Base-by-base conservation (phyloP, 1,140 invertebrate species). In the Copidosoma floridanum region DNA sequence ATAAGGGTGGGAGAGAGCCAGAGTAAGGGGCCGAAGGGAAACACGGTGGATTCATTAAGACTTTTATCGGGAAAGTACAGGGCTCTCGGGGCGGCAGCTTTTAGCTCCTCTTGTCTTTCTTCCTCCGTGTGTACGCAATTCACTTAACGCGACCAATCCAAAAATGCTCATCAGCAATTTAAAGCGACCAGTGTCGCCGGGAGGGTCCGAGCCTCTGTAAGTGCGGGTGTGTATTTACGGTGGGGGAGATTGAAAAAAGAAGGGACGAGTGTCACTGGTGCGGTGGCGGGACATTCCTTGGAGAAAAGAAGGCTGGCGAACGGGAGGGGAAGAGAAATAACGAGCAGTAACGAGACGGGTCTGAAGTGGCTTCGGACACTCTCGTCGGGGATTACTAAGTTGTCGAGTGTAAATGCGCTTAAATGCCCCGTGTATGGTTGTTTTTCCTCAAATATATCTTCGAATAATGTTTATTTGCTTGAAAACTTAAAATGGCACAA, bases 131-230 rank as follows among this genome's bases (percentile, higher is more conserved):
- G 72, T 78, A 79, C 24, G 75, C 78, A 80, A 80, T 80, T 72
- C 76, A 80, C 76, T 80, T 78, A 80, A 78, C 70, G 72, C 71
- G 71, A 75, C 75, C 76, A 77, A 79, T 79, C 72, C 77, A 73
- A 79, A 79, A 79, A 77, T 78, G 71, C 76, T 79, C 77, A 80
- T 80, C 77, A 77, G 78, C 77, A 80, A 79, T 79, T 79, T 80
- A 80, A 80, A 79, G 61, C 71, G 72, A 69, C 67, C 67, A 67
- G 66, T 61, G 64, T 66, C 61, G 66, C 47, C 62, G 48, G 61
- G 38, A 55, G 61, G 43, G 44, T 41, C 29, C 51, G 61, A 63
- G 50, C 54, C 40, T 40, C 24, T n/a, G 54, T 40, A 40, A 43
- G 29, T 41, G 40, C 40, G 47, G 60, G 47, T 18, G 48, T 50